Percentiles rank a stretch among this genome's conserved stretches.
Evolutionary conservation across 2,888 invertebrate species (phyloP).

Genomic region (Hirtodrosophila cameraria): DNA sequence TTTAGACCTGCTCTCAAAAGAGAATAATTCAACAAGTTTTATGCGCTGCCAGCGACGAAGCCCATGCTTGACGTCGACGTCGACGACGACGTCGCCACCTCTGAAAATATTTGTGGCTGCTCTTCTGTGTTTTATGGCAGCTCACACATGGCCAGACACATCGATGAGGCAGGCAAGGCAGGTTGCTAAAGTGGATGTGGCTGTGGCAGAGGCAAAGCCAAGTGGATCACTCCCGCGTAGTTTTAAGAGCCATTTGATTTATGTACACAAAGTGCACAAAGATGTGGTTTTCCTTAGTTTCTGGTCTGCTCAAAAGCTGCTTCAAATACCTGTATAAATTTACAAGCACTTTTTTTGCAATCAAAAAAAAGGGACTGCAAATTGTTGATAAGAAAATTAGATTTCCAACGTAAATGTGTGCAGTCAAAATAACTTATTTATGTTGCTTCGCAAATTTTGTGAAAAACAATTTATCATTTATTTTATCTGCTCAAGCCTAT

Average conservation of each 20-base stretch:
- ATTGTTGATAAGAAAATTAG: conserved; percentile 40
- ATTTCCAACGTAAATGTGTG: not conserved
- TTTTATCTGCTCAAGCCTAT: too few species aligned
- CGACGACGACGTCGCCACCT: conserved; percentile 6
- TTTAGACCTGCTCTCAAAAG: conserved; percentile 16
- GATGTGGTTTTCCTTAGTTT: conserved; percentile 14
- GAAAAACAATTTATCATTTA: not conserved
- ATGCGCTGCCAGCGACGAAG: conserved; percentile 61
- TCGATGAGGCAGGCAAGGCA: not conserved
- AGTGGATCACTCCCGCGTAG: conserved; percentile 22
- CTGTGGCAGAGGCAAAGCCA: not conserved
- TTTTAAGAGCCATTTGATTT: conserved; percentile 66
- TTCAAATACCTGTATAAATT: conserved; percentile 56
- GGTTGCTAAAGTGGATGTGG: not conserved
- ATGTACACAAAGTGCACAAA: conserved; percentile 39
- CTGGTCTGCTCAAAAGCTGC: conserved; percentile 5
- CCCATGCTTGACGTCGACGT: conserved; percentile 30
- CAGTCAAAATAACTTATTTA: not conserved
- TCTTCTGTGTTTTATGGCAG: conserved; percentile 48
- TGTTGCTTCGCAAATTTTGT: too few species aligned
- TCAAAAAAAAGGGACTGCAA: conserved; percentile 37
- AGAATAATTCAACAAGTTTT: conserved; percentile 76
- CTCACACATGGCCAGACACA: conserved; percentile 28
- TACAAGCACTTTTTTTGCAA: conserved; percentile 36
- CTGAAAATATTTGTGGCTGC: conserved; percentile 68